These are phyloP conservation scores for Lithosia quadra DNA, from an alignment of 2,888 invertebrate species.

Conservation along the genomic window DNA sequence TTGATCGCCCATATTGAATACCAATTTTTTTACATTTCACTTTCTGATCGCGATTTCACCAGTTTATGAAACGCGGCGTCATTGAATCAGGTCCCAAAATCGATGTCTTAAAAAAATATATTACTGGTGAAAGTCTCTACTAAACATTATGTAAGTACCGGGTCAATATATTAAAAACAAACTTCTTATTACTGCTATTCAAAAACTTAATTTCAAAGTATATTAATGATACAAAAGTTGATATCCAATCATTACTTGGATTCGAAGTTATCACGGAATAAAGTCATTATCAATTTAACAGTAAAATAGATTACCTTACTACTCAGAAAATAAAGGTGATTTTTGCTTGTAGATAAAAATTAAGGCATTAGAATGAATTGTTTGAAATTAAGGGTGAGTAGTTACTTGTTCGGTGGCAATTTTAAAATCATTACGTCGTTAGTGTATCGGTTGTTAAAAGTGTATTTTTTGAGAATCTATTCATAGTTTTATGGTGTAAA, in stretches of 20 bases:
- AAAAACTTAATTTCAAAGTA: constrained; percentile 41
- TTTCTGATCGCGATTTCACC: too few relatives aligned
- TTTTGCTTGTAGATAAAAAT: constrained; percentile 20
- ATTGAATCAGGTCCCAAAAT: too few relatives aligned
- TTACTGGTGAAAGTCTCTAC: not conserved
- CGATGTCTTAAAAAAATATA: too few relatives aligned
- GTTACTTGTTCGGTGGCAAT: constrained; percentile 50
- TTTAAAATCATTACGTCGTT: constrained; percentile 60
- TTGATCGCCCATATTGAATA: too few relatives aligned
- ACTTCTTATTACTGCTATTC: constrained; percentile 29
- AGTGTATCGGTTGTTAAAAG: constrained; percentile 8
- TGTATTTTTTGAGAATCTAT: constrained; percentile 10
- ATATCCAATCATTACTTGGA: constrained; percentile 41
- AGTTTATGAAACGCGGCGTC: too few relatives aligned
- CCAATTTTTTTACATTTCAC: too few relatives aligned
- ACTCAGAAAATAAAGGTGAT: not conserved
- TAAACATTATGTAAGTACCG: not conserved
- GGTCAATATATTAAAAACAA: not conserved
- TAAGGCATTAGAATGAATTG: constrained; percentile 24
- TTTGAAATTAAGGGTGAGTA: constrained; percentile 56
- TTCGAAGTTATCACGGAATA: constrained; percentile 61
- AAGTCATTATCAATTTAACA: constrained; percentile 58
- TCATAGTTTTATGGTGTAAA: not conserved
- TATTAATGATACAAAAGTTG: constrained; percentile 30
- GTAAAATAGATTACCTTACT: not conserved